Evolutionary conservation across 2,888 invertebrate species (phyloP).

Genomic region (Zootermopsis nevadensis): DNA sequence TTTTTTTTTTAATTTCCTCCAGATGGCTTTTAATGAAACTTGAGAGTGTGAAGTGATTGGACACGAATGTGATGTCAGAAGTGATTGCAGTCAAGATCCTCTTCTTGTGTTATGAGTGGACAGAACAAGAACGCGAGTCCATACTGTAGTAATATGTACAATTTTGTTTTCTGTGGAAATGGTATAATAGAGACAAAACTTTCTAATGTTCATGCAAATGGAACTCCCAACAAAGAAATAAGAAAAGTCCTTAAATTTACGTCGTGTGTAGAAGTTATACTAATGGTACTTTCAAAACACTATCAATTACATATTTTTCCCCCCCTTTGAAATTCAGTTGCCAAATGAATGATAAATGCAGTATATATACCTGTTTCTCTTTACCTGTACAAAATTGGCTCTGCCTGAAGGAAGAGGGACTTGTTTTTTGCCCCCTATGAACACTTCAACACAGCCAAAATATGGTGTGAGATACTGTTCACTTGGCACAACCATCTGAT

Average conservation of each 20-base stretch:
- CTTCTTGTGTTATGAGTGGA: slow-evolving; percentile 27
- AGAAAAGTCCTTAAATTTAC: slow-evolving; percentile 38
- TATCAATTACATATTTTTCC: slow-evolving; percentile 37
- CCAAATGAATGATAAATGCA: slow-evolving; percentile 34
- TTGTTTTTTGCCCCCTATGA: too few relatives aligned
- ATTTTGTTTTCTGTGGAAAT: slow-evolving; percentile 30
- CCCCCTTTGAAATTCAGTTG: slow-evolving; percentile 41
- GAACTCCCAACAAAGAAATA: slow-evolving; percentile 34
- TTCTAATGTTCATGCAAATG: background rate
- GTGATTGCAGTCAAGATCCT: slow-evolving; percentile 27
- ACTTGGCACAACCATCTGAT: slow-evolving; percentile 17
- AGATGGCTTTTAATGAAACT: slow-evolving; percentile 24
- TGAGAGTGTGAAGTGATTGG: slow-evolving; percentile 31
- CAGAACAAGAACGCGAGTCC: background rate
- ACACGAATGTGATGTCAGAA: slow-evolving; percentile 26
- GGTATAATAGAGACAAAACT: slow-evolving; percentile 19
- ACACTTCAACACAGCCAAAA: background rate
- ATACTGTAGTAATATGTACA: slow-evolving; percentile 26
- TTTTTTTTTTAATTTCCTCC: background rate
- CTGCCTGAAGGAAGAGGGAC: background rate
- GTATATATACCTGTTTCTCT: slow-evolving; percentile 12
- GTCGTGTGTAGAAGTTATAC: slow-evolving; percentile 45
- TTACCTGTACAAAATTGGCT: background rate
- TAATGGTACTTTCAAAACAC: slow-evolving; percentile 46
- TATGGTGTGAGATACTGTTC: background rate